A percentile compares a stretch with the other conserved stretches of the same genome.
Conservation (phyloP, 2,797 vertebrate species). For the Gephyroberyx darwinii region DNA sequence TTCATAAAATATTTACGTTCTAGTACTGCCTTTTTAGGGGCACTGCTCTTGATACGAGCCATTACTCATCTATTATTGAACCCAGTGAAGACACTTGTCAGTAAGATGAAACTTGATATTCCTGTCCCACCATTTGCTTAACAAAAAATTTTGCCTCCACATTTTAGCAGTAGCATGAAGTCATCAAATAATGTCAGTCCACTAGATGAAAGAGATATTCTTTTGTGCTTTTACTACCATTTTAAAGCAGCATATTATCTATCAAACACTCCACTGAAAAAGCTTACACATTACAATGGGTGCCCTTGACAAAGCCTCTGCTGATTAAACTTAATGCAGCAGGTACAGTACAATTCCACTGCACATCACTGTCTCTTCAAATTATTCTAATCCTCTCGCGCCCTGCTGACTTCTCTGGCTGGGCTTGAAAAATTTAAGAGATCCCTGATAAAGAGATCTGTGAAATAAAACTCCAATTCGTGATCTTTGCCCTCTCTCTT, state of each 20-base stretch:
- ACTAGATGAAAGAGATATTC: not conserved
- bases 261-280: conserved; percentile 13
- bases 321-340: conserved; percentile 43
- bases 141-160: not conserved
- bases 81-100: conserved; percentile 56
- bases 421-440: conserved; percentile 53
- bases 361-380: conserved; percentile 32
- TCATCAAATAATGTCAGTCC: conserved; percentile 3
- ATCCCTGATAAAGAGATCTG: conserved; percentile 65
- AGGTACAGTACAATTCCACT: conserved; percentile 24
- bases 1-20: conserved; percentile 66
- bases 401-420: conserved; percentile 32
- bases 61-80: conserved; percentile 63
- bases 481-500: conserved; percentile 69
- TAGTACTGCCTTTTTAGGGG: conserved; percentile 46
- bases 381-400: conserved; percentile 54
- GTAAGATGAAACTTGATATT: conserved; percentile 59
- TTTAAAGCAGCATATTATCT: conserved; percentile 18
- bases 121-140: conserved; percentile 26
- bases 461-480: conserved; percentile 65
- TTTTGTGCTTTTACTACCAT: conserved; percentile 19
- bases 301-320: conserved; percentile 25
- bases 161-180: conserved; percentile 30
- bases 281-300: conserved; percentile 22
- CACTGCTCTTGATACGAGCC: conserved; percentile 35